Evolutionary conservation across 2,113 vertebrate genomes (phyloP).

Genomic region (Brevimyrus niger): DNA sequence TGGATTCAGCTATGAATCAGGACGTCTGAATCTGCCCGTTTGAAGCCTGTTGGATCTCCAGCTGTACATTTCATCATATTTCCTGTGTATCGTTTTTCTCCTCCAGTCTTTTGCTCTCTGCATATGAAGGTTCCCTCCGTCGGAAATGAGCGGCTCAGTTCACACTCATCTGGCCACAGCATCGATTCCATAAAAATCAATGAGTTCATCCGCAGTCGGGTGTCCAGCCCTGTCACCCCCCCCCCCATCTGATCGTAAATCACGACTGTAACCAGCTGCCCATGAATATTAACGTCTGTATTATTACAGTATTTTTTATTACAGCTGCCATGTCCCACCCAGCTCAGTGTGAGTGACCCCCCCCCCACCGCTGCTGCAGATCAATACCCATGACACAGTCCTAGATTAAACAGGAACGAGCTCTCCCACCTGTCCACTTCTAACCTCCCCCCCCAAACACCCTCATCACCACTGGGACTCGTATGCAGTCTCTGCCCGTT

Average conservation of each 20-base stretch:
- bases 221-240: too few relatives aligned
- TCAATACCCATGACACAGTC: not conserved
- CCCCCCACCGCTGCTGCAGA: not conserved
- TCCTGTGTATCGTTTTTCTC: not conserved
- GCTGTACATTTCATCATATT: not conserved
- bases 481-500: too few relatives aligned
- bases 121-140: not conserved
- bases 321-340: not conserved
- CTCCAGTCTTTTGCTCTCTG: not conserved
- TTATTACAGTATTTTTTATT: constrained; percentile 3
- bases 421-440: not conserved
- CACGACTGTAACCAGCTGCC: not conserved
- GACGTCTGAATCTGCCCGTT: not conserved
- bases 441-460: not conserved
- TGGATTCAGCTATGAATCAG: not conserved
- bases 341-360: not conserved
- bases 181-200: not conserved
- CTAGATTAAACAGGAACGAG: not conserved
- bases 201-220: not conserved
- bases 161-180: too few relatives aligned
- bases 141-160: not conserved
- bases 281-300: not conserved
- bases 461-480: not conserved
- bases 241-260: not conserved
- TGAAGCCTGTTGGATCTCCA: not conserved